These are phyloP conservation scores for Hylaeus anthracinus DNA, from an alignment of 1,140 invertebrate genomes.

Conservation along the genomic window DNA sequence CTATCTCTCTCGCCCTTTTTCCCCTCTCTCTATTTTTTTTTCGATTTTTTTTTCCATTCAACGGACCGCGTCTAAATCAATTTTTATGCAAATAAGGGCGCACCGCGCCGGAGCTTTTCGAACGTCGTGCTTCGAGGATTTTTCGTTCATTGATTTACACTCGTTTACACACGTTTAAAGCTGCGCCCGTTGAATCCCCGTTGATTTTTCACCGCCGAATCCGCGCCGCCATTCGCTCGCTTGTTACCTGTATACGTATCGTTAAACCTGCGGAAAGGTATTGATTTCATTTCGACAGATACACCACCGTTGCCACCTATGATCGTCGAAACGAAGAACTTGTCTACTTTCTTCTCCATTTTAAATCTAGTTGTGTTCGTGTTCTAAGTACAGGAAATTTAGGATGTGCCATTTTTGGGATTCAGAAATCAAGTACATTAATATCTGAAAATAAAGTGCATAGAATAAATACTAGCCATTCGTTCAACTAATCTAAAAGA, in stretches of 20 bases:
- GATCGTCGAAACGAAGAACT: neutral
- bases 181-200: constrained; percentile 19
- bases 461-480: no score
- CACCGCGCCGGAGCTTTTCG: constrained; percentile 3
- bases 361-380: no score
- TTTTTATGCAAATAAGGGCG: constrained; percentile 62
- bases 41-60: neutral
- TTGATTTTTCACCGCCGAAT: constrained; percentile 48
- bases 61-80: constrained; percentile 50
- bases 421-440: no score
- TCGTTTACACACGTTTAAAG: constrained; percentile 49
- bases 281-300: constrained; percentile 48
- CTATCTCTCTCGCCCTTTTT: no score
- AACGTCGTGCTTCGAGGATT: constrained; percentile 28
- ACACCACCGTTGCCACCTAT: neutral
- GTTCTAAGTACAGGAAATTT: no score
- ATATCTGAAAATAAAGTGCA: no score
- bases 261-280: constrained; percentile 23
- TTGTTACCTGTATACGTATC: constrained; percentile 40
- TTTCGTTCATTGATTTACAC: constrained; percentile 58
- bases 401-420: no score
- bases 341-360: no score
- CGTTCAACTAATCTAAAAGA: no score
- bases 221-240: constrained; percentile 2
- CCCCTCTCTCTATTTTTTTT: no score